Conservation (phyloP, 2,888 invertebrate species). For the Diachrysia chrysitis region DNA sequence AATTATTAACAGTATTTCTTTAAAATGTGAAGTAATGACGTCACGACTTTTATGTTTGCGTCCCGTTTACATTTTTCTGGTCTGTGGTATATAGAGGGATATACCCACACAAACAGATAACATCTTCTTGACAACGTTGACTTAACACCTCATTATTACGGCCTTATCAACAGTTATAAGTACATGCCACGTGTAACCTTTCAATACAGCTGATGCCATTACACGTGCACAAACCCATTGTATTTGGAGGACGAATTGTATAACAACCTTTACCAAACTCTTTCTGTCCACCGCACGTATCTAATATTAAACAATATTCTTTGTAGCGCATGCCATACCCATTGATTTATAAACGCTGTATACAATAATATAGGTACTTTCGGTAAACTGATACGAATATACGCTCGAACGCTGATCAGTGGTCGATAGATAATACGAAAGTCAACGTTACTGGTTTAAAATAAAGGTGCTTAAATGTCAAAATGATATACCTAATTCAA, state of each 20-base stretch:
- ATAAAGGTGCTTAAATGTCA: background rate
- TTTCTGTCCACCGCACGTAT: background rate
- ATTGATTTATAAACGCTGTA: background rate
- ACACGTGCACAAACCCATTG: constrained; percentile 6
- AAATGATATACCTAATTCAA: background rate
- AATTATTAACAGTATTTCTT: no score
- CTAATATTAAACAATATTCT: background rate
- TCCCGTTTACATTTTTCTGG: background rate
- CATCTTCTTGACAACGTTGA: background rate
- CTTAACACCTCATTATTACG: background rate
- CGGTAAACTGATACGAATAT: background rate
- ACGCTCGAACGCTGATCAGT: background rate
- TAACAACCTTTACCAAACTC: background rate
- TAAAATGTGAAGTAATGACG: no score
- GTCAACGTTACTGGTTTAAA: background rate
- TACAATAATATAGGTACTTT: background rate
- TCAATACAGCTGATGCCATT: background rate
- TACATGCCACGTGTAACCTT: background rate
- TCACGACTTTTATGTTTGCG: background rate
- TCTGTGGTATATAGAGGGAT: background rate
- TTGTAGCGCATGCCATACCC: background rate
- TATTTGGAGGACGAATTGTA: background rate
- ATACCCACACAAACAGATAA: background rate
- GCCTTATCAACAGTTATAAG: background rate
- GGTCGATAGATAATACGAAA: background rate